Percentiles rank a stretch among this genome's conserved stretches.
These are phyloP conservation scores for Crossocerus cetratus DNA, from an alignment of 2,888 invertebrate species.

Conservation along the genomic window DNA sequence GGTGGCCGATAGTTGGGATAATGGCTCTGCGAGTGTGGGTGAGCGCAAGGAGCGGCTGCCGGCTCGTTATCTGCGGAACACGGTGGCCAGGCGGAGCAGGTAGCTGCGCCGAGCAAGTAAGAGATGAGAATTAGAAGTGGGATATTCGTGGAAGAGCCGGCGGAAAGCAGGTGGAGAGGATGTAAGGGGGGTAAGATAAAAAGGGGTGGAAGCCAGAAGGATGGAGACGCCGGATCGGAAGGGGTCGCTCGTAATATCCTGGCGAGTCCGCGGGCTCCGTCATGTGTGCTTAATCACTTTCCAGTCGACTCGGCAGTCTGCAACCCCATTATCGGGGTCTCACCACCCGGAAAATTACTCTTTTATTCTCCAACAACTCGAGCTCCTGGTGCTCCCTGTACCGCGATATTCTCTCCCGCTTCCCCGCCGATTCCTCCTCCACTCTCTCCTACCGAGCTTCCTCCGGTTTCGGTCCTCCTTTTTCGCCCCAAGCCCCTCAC, in stretches of 20 bases:
- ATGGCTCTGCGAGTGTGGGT: background rate
- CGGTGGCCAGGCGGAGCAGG: conserved; percentile 30
- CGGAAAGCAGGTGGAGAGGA: conserved; percentile 37
- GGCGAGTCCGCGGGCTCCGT: conserved; percentile 73
- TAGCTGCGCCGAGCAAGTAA: conserved; percentile 35
- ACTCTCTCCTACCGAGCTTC: conserved; percentile 37
- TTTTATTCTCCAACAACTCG: conserved; percentile 75
- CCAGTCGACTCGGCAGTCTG: conserved; percentile 76
- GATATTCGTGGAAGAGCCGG: conserved; percentile 22
- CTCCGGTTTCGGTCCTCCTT: conserved; percentile 37
- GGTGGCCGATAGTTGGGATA: background rate
- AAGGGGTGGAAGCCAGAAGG: conserved; percentile 31
- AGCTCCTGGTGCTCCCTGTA: conserved; percentile 60
- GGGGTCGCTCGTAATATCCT: conserved; percentile 72
- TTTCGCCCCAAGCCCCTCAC: conserved; percentile 39
- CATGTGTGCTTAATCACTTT: conserved; percentile 77
- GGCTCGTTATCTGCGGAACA: conserved; percentile 45
- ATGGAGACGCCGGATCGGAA: conserved; percentile 47
- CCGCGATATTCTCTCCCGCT: conserved; percentile 53
- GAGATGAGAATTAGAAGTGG: conserved; percentile 42
- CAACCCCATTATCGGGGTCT: conserved; percentile 76
- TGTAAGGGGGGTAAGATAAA: conserved; percentile 33
- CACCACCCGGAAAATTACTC: conserved; percentile 77
- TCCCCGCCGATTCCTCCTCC: conserved; percentile 15
- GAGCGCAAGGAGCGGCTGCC: conserved; percentile 14